These are phyloP conservation scores for Amblyteles armatorius DNA, from an alignment of 2,888 invertebrate genomes.

Conservation along the genomic window DNA sequence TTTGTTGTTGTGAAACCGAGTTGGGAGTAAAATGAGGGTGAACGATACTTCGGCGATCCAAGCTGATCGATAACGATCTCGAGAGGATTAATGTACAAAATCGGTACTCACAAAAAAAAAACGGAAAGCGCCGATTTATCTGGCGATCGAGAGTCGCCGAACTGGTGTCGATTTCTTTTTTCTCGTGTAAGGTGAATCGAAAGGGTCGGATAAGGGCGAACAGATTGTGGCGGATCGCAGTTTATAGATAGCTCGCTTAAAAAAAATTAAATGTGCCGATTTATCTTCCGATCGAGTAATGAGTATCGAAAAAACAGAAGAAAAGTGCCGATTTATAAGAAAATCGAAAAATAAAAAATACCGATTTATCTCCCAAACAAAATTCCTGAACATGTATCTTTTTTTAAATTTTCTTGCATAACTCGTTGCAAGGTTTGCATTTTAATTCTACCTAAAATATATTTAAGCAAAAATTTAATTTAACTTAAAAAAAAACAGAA, in stretches of 20 bases:
- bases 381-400: not conserved
- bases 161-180: not conserved
- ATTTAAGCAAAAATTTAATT: not conserved
- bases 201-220: too few relatives aligned
- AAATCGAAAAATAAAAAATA: not conserved
- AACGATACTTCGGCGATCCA: not conserved
- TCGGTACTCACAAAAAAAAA: not conserved
- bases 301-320: not conserved
- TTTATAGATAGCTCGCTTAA: too few relatives aligned
- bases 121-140: not conserved
- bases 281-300: too few relatives aligned
- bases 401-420: not conserved
- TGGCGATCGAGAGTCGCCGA: not conserved
- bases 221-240: too few relatives aligned
- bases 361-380: too few relatives aligned
- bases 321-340: too few relatives aligned
- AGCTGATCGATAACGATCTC: not conserved
- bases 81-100: not conserved
- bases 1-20: not conserved
- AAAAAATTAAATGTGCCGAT: too few relatives aligned
- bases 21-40: conserved; percentile 21
- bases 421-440: not conserved
- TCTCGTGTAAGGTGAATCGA: too few relatives aligned
- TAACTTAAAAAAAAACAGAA: too few relatives aligned
- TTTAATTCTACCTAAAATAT: not conserved